These are phyloP conservation scores for Leuciscus waleckii DNA, from an alignment of 2,797 vertebrate genomes.

Conservation along the genomic window DNA sequence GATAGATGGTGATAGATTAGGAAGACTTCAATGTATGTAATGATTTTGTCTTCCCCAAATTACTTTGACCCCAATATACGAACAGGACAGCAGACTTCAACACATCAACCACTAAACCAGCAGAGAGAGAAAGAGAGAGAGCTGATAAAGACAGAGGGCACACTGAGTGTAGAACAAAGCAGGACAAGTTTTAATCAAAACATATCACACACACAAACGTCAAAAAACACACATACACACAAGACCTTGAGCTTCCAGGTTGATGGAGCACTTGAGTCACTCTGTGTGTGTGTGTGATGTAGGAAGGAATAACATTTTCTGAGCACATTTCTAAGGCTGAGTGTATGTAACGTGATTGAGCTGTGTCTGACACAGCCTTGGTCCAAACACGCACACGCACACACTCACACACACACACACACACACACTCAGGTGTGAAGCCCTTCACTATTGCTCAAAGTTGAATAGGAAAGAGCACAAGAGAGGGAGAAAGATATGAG, in stretches of 20 bases:
- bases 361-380: conserved; percentile 23
- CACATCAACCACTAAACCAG: conserved; percentile 43
- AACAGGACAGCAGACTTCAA: conserved; percentile 49
- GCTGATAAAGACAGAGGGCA: conserved; percentile 44
- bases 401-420: not conserved
- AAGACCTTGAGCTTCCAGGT: conserved; percentile 76
- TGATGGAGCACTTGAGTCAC: conserved; percentile 73
- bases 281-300: not conserved
- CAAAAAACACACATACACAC: conserved; percentile 58
- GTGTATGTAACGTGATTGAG: conserved; percentile 29
- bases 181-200: conserved; percentile 80
- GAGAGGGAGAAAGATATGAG: not conserved
- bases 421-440: conserved; percentile 36
- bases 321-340: conserved; percentile 17
- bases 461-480: not conserved
- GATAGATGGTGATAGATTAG: conserved; percentile 51
- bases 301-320: conserved; percentile 18
- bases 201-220: conserved; percentile 59
- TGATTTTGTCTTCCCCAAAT: conserved; percentile 55
- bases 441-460: conserved; percentile 20
- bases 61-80: conserved; percentile 56
- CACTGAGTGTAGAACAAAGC: conserved; percentile 67
- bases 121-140: conserved; percentile 1
- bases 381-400: conserved; percentile 9
- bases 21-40: conserved; percentile 54